phyloP scores from a whole-genome alignment of 2,797 vertebrate species.

The Crenuchus spilurus region DNA sequence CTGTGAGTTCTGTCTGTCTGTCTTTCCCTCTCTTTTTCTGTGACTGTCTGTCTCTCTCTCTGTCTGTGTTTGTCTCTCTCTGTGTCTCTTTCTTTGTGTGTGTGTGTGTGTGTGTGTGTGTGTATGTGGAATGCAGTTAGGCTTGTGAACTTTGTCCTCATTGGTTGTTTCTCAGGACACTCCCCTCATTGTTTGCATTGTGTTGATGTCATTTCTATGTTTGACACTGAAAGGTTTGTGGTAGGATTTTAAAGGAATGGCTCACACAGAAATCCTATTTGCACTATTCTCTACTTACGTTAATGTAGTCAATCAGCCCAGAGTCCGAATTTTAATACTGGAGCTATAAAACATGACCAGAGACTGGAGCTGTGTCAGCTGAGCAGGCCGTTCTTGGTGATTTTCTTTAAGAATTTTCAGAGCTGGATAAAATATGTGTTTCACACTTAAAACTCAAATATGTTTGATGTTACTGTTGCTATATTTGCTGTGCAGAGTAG shows the following conservation, averaged over 20 bases:
- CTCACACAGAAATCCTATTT: too few species aligned
- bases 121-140: slow-evolving; percentile 3
- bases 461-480: too few species aligned
- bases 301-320: too few species aligned
- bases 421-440: too few species aligned
- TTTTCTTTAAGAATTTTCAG: too few species aligned
- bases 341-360: too few species aligned
- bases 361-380: too few species aligned
- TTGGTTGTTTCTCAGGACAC: not conserved
- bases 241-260: not conserved
- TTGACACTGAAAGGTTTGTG: not conserved
- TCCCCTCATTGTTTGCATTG: not conserved
- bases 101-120: not conserved
- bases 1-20: not conserved
- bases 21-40: not conserved
- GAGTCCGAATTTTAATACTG: too few species aligned
- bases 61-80: not conserved
- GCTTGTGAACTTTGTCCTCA: slow-evolving; percentile 30
- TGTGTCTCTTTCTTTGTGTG: not conserved
- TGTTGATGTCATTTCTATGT: not conserved
- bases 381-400: too few species aligned
- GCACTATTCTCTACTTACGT: too few species aligned
- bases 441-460: too few species aligned
- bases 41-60: not conserved
- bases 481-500: too few species aligned